Evolutionary conservation across 2,797 vertebrate species (phyloP).

Genomic region (Clarias pachynema): DNA sequence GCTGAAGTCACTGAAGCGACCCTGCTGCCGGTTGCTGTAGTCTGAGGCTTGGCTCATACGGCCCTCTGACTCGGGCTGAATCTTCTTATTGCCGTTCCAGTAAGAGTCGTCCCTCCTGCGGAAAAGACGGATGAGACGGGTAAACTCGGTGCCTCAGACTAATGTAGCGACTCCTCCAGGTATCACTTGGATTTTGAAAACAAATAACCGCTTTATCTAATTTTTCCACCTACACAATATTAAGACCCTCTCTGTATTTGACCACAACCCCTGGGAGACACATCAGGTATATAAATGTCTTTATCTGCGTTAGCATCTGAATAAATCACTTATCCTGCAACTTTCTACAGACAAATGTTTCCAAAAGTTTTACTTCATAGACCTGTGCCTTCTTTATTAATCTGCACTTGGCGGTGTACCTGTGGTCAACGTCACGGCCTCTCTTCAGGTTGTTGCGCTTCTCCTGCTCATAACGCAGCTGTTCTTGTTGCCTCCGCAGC

Average conservation of each 20-base stretch:
- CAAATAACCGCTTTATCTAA: background rate
- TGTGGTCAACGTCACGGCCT: constrained; percentile 90
- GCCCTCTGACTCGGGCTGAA: constrained; percentile 84
- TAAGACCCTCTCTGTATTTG: background rate
- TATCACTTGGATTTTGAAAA: background rate
- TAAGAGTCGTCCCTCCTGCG: constrained; percentile 90
- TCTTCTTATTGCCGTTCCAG: constrained; percentile 94
- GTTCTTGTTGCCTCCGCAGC: constrained; percentile 93
- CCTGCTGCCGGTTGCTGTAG: constrained; percentile 88
- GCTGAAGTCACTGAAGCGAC: constrained; percentile 90
- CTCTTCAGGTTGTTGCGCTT: constrained; percentile 95
- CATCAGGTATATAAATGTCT: background rate
- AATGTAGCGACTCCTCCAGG: constrained; percentile 25
- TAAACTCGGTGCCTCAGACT: background rate
- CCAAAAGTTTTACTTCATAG: background rate
- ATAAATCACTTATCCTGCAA: too few species aligned
- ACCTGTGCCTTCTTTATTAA: background rate
- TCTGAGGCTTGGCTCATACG: constrained; percentile 87
- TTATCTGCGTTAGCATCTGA: background rate
- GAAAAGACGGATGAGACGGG: constrained; percentile 14
- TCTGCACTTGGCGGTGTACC: constrained; percentile 69
- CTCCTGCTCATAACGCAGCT: constrained; percentile 95
- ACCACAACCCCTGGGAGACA: background rate
- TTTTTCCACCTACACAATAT: background rate
- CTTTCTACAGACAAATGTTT: background rate